Conservation (phyloP, 2,113 vertebrate genomes). For the Arvicanthis niloticus region DNA sequence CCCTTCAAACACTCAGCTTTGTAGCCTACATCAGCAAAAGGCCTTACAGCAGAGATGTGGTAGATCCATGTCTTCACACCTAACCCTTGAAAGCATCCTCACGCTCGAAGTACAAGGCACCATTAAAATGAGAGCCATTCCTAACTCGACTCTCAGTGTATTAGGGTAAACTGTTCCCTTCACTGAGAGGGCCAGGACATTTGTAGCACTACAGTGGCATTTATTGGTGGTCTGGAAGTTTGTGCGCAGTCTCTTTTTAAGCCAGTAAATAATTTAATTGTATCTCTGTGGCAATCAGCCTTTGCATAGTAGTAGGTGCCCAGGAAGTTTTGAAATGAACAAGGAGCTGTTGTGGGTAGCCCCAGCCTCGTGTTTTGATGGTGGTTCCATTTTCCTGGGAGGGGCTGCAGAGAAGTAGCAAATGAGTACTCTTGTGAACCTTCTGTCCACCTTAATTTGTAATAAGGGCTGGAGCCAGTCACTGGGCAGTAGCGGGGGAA, state of each 20-base stretch:
- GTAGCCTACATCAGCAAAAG: background rate
- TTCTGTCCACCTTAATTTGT: too few species aligned
- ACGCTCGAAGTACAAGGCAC: background rate
- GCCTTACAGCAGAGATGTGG: background rate
- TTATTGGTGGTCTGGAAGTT: constrained; percentile 44
- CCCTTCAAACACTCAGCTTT: background rate
- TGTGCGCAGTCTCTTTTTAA: constrained; percentile 3
- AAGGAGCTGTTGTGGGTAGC: background rate
- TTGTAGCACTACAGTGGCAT: constrained; percentile 14
- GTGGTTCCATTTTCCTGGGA: too few species aligned
- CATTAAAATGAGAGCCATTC: constrained; percentile 18
- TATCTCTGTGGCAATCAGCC: background rate
- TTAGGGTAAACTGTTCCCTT: background rate
- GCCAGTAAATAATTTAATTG: background rate
- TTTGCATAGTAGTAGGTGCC: background rate
- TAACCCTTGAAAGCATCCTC: constrained; percentile 1
- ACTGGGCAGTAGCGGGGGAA: too few species aligned
- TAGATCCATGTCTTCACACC: background rate
- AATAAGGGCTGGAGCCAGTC: too few species aligned
- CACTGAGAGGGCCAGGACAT: background rate
- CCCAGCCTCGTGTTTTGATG: too few species aligned
- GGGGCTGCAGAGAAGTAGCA: too few species aligned
- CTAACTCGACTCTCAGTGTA: background rate
- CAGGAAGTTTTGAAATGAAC: constrained; percentile 35
- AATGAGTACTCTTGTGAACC: too few species aligned